phyloP scores from a whole-genome alignment of 1,140 invertebrate species.

The Carposina sasakii region DNA sequence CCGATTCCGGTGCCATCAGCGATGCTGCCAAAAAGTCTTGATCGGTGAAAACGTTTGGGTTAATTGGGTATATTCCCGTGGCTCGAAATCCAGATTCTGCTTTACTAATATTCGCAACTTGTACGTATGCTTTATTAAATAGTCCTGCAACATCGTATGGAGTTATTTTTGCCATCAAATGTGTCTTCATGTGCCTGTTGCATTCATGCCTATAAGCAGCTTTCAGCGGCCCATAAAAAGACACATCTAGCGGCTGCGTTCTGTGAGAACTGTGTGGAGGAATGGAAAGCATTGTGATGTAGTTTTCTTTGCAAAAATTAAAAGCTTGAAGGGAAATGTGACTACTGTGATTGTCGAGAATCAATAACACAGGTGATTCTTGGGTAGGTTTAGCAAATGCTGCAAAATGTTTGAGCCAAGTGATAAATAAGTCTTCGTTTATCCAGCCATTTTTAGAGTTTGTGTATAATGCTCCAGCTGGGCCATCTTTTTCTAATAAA shows the following conservation, averaged over 20 bases:
- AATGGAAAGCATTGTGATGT: background rate
- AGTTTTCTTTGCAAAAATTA: background rate
- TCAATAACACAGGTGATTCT: background rate
- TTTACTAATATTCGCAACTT: background rate
- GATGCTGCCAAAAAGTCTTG: too few relatives aligned
- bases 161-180: background rate
- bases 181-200: conserved; percentile 2
- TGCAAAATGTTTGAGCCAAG: background rate
- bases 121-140: conserved; percentile 4
- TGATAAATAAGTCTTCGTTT: background rate
- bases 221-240: background rate
- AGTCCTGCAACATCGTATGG: background rate
- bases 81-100: background rate
- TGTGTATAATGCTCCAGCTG: too few relatives aligned
- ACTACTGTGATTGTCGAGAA: background rate
- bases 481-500: too few relatives aligned
- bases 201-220: background rate
- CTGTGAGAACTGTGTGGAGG: background rate
- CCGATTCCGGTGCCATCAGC: too few relatives aligned
- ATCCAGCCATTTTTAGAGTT: too few relatives aligned
- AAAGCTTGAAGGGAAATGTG: background rate
- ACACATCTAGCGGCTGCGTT: conserved; percentile 4
- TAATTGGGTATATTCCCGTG: conserved; percentile 6
- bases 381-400: background rate
- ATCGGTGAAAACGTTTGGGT: conserved; percentile 4